Conservation (phyloP, 2,797 vertebrate genomes). For the Girardinus metallicus region DNA sequence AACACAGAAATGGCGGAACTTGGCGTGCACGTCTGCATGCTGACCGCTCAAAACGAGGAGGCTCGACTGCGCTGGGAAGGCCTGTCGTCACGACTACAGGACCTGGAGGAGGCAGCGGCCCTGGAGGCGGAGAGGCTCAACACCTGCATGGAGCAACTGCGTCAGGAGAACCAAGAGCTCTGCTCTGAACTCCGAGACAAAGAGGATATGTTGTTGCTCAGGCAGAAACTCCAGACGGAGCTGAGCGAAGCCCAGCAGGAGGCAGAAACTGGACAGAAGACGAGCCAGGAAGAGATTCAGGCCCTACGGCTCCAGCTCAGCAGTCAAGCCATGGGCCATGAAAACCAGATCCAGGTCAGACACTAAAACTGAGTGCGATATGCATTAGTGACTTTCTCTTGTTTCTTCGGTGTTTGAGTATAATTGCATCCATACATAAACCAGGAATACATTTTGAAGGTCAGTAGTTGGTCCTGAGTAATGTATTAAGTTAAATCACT, state of each 20-base stretch:
- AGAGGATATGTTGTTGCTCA: conserved; percentile 44
- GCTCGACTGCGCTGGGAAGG: conserved; percentile 78
- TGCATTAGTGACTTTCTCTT: no score
- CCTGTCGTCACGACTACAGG: conserved; percentile 71
- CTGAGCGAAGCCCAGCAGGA: conserved; percentile 73
- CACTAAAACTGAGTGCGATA: background rate
- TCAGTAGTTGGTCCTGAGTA: background rate
- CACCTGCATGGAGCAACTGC: conserved; percentile 72
- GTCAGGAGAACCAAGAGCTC: conserved; percentile 81
- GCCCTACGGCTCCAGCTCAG: conserved; percentile 85
- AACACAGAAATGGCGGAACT: conserved; percentile 91
- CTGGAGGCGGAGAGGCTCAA: conserved; percentile 76
- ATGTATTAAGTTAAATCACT: background rate
- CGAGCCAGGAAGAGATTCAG: conserved; percentile 81
- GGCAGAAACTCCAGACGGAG: conserved; percentile 45
- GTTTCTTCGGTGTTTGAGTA: background rate
- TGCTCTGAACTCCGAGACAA: conserved; percentile 74
- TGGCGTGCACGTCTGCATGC: conserved; percentile 86
- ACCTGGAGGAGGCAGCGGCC: conserved; percentile 73
- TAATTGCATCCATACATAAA: background rate
- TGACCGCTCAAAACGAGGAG: conserved; percentile 86
- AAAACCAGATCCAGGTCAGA: conserved; percentile 79
- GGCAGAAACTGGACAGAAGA: conserved; percentile 72
- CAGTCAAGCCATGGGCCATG: conserved; percentile 81
- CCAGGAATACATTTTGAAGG: background rate